phyloP scores from a whole-genome alignment of 2,888 invertebrate species.

The Eulithis prunata region DNA sequence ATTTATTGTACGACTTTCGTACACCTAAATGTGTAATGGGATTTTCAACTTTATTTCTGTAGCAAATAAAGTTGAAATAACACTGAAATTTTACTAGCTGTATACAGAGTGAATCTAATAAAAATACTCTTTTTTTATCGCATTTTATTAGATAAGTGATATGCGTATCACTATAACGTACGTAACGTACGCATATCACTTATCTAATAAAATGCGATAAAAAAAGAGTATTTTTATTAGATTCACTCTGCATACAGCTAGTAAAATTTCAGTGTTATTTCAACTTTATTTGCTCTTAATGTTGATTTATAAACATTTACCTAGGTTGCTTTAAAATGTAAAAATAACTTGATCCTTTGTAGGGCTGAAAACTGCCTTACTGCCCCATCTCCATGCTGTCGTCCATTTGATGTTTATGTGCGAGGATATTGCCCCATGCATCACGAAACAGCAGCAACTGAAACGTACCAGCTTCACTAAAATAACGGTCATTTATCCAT shows the following conservation, averaged over 20 bases:
- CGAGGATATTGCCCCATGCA: conserved; percentile 33
- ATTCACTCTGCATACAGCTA: not conserved
- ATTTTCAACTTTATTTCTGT: conserved; percentile 27
- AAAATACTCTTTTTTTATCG: conserved; percentile 20
- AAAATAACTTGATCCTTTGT: not conserved
- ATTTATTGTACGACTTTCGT: conserved; percentile 37
- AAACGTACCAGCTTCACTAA: conserved; percentile 3
- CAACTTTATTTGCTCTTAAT: conserved; percentile 6
- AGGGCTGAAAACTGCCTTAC: not conserved
- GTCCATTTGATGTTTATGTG: conserved; percentile 24
- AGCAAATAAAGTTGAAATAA: conserved; percentile 14
- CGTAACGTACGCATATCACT: too few relatives aligned
- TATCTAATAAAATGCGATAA: conserved; percentile 23
- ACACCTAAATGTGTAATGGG: conserved; percentile 12
- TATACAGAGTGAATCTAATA: not conserved
- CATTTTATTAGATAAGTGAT: conserved; percentile 8
- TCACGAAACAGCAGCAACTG: conserved; percentile 22
- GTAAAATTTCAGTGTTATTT: conserved; percentile 7
- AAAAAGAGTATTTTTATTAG: conserved; percentile 4
- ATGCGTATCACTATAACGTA: too few relatives aligned
- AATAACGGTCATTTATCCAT: conserved; percentile 27
- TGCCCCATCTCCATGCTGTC: not conserved
- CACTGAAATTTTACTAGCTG: not conserved
- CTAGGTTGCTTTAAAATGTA: conserved; percentile 3
- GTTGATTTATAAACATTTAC: too few relatives aligned